phyloP scores from a whole-genome alignment of 2,113 vertebrate genomes.

The Gnathonemus echidnorhynchus region DNA sequence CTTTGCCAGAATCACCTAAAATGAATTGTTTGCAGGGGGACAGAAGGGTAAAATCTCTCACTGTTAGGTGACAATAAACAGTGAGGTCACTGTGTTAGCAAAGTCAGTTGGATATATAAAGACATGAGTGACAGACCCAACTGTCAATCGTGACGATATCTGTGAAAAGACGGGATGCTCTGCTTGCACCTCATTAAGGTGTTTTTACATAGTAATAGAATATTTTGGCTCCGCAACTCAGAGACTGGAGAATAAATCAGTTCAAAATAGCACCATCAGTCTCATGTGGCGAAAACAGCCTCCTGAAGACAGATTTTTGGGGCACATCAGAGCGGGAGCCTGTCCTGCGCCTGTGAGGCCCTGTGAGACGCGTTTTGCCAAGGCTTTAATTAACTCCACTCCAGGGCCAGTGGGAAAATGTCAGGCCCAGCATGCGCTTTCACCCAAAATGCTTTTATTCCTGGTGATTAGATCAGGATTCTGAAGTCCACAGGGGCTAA shows the following conservation, averaged over 20 bases:
- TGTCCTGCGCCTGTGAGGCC: not conserved
- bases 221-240: not conserved
- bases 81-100: not conserved
- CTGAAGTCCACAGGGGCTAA: conserved; percentile 2
- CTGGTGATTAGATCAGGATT: conserved; percentile 19
- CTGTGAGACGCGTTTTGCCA: not conserved
- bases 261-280: not conserved
- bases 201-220: not conserved
- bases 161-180: not conserved
- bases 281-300: not conserved
- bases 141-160: not conserved
- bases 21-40: not conserved
- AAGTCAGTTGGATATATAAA: not conserved
- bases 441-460: conserved; percentile 25
- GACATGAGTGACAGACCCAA: not conserved
- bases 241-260: not conserved
- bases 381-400: conserved; percentile 22
- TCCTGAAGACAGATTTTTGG: not conserved
- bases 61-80: not conserved
- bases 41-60: not conserved
- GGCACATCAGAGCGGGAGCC: not conserved
- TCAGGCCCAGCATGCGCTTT: conserved; percentile 16
- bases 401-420: conserved; percentile 9
- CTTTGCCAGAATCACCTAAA: not conserved
- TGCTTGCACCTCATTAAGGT: not conserved